Percentiles rank a stretch among this genome's conserved stretches.
Evolutionary conservation across 2,113 vertebrate genomes (phyloP).

Genomic region (Rynchops niger): DNA sequence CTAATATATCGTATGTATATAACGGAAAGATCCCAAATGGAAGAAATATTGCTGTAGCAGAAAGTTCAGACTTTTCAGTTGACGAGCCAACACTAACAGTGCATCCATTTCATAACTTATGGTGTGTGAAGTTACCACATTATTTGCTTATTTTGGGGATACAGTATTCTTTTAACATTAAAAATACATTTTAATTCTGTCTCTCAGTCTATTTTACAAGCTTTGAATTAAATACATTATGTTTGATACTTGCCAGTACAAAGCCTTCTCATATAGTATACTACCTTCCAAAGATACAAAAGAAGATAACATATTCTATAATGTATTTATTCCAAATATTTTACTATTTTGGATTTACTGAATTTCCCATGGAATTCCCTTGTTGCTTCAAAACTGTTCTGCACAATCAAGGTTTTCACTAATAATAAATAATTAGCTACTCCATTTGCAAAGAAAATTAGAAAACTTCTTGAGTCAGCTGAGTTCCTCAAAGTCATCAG

Average conservation of each 20-base stretch:
- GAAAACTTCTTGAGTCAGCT: neutral
- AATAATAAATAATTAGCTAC: neutral
- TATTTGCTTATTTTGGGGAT: neutral
- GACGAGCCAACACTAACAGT: neutral
- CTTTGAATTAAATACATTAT: neutral
- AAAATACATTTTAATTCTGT: neutral
- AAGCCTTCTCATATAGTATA: neutral
- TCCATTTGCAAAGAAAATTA: neutral
- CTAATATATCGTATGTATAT: neutral
- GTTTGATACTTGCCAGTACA: neutral
- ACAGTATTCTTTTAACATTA: neutral
- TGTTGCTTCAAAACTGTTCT: neutral
- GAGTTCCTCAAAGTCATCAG: neutral
- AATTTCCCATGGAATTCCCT: neutral
- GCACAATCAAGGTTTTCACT: neutral
- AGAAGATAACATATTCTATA: neutral
- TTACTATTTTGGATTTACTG: neutral
- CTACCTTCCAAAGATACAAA: neutral
- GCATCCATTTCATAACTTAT: neutral
- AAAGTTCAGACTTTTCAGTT: neutral
- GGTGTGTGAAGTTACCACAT: neutral
- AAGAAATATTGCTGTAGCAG: neutral
- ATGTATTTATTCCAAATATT: neutral
- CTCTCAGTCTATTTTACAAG: neutral
- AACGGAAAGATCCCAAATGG: neutral